Percentiles rank a stretch among this genome's conserved stretches.
These are phyloP conservation scores for Galerucella nymphaeae DNA, from an alignment of 2,888 invertebrate genomes.

Conservation along the genomic window DNA sequence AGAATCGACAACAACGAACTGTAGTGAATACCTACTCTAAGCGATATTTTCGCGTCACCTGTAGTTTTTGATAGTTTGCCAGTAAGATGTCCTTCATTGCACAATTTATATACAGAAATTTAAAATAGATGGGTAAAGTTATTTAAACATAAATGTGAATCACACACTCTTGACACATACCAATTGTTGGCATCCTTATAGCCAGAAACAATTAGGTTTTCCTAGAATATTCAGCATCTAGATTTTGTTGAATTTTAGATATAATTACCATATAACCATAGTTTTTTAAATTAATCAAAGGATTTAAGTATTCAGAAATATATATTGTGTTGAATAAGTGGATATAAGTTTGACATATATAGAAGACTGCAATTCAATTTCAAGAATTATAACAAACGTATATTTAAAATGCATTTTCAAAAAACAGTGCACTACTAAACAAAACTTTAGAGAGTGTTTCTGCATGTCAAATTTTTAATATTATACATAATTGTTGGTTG, in stretches of 20 bases:
- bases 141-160: conserved; percentile 28
- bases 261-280: background rate
- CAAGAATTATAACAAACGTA: too few relatives aligned
- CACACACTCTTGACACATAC: conserved; percentile 14
- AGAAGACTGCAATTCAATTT: too few relatives aligned
- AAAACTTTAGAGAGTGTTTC: too few relatives aligned
- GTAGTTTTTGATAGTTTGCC: conserved; percentile 37
- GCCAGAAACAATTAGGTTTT: conserved; percentile 5
- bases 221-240: background rate
- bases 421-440: too few relatives aligned
- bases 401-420: too few relatives aligned
- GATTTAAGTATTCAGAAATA: too few relatives aligned
- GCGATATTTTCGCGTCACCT: conserved; percentile 7
- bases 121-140: conserved; percentile 34
- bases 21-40: background rate
- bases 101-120: conserved; percentile 33
- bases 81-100: conserved; percentile 31
- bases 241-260: background rate
- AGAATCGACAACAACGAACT: conserved; percentile 6
- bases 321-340: too few relatives aligned
- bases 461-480: too few relatives aligned
- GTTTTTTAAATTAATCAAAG: background rate
- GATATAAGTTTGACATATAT: too few relatives aligned
- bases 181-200: conserved; percentile 5
- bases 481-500: too few relatives aligned